Percentiles rank a stretch among this genome's conserved stretches.
Conservation (phyloP, 2,888 invertebrate genomes). For the Reticulitermes lucifugus region DNA sequence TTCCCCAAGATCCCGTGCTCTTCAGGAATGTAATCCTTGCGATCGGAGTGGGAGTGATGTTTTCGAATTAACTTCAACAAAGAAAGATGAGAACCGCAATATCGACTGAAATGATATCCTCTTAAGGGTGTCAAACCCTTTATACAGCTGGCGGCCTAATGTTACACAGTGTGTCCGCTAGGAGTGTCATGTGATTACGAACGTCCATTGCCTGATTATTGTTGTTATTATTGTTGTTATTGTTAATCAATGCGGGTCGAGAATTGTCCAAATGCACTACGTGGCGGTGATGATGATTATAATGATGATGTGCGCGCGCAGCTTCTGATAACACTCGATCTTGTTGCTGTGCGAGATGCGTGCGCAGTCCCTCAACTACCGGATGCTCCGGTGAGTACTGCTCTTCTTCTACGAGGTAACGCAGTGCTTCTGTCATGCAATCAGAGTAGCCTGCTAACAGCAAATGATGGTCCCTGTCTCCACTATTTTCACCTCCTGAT, state of each 20-base stretch:
- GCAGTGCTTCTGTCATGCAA: conserved; percentile 59
- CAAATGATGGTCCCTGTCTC: conserved; percentile 35
- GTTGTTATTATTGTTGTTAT: conserved; percentile 19
- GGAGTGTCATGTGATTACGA: conserved; percentile 27
- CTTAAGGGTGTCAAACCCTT: not conserved
- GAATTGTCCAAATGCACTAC: conserved; percentile 28
- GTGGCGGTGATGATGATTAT: not conserved
- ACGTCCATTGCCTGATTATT: conserved; percentile 24
- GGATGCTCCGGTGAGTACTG: conserved; percentile 57
- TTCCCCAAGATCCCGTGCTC: too few relatives aligned
- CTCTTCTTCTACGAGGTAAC: conserved; percentile 58
- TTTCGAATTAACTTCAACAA: too few relatives aligned
- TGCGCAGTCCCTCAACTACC: conserved; percentile 56
- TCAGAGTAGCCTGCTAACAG: conserved; percentile 58
- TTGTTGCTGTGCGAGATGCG: conserved; percentile 55
- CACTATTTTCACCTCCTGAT: conserved; percentile 14
- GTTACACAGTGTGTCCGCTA: conserved; percentile 30
- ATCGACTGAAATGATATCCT: not conserved
- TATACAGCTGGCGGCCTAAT: conserved; percentile 44
- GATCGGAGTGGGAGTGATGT: too few relatives aligned
- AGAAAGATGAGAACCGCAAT: not conserved
- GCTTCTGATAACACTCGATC: conserved; percentile 45
- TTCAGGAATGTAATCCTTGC: too few relatives aligned
- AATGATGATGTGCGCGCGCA: conserved; percentile 28
- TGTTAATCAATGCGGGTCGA: not conserved